phyloP scores from a whole-genome alignment of 2,113 vertebrate genomes.

The Balaeniceps rex region DNA sequence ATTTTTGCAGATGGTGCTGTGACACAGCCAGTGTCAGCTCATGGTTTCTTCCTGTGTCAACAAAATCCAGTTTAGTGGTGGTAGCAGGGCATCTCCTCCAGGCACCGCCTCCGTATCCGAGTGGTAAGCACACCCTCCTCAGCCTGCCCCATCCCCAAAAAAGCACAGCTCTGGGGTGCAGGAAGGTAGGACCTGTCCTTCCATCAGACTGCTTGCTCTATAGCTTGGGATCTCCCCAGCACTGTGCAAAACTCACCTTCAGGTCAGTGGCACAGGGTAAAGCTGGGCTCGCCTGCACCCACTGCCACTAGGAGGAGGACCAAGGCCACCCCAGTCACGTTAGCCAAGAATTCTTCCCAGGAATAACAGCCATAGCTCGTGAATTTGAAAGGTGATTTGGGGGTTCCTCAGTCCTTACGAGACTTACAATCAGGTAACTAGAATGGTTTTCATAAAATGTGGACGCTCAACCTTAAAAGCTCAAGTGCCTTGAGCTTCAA shows the following conservation, averaged over 20 bases:
- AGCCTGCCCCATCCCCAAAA: background rate
- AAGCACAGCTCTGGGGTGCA: background rate
- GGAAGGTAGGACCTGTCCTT: background rate
- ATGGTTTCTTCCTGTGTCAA: background rate
- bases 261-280: background rate
- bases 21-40: background rate
- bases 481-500: background rate
- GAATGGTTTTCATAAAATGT: background rate
- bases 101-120: background rate
- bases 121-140: accelerated
- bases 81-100: background rate
- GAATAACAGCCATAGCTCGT: background rate
- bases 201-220: background rate
- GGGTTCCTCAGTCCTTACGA: background rate
- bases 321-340: accelerated
- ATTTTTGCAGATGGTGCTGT: background rate
- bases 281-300: background rate
- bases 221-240: background rate
- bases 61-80: background rate
- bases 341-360: background rate
- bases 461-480: background rate
- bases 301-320: background rate
- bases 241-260: background rate
- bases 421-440: background rate
- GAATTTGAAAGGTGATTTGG: background rate